Conservation (phyloP, 2,888 invertebrate genomes). For the Bellardia bayeri region DNA sequence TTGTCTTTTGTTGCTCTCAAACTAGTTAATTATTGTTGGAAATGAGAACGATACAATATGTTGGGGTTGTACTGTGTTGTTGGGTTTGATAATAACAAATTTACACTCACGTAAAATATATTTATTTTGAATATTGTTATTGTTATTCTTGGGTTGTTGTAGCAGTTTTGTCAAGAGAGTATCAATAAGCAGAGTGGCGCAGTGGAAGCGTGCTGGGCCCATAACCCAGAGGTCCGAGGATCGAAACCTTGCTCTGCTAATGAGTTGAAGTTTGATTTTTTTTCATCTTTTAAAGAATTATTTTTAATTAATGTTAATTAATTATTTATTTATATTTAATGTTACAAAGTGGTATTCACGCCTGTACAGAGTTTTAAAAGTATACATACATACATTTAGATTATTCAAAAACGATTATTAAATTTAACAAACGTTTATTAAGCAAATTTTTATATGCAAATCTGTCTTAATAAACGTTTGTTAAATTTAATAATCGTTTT, state of each 20-base stretch:
- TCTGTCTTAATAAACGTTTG: no score
- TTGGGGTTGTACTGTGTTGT: background rate
- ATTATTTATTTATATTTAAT: no score
- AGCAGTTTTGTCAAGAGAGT: accelerated
- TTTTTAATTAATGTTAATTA: no score
- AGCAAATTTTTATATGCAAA: no score
- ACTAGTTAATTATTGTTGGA: slow-evolving; percentile 35
- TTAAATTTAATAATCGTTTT: no score
- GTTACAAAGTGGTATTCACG: no score
- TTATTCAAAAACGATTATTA: no score
- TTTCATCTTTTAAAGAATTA: no score
- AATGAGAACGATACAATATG: background rate
- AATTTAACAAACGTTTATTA: no score
- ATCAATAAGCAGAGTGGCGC: slow-evolving; percentile 89
- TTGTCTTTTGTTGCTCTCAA: background rate
- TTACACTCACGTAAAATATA: background rate
- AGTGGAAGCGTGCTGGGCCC: slow-evolving; percentile 93
- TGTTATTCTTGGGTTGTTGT: background rate
- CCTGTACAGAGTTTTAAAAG: no score
- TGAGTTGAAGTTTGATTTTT: background rate
- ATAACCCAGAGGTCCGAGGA: slow-evolving; percentile 87
- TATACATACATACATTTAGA: no score
- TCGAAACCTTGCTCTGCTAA: slow-evolving; percentile 85
- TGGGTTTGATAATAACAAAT: slow-evolving; percentile 9
- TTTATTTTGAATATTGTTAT: no score